Base-by-base conservation (phyloP, 2,797 vertebrate genomes). In the Tokudaia tokunoshimensis region DNA sequence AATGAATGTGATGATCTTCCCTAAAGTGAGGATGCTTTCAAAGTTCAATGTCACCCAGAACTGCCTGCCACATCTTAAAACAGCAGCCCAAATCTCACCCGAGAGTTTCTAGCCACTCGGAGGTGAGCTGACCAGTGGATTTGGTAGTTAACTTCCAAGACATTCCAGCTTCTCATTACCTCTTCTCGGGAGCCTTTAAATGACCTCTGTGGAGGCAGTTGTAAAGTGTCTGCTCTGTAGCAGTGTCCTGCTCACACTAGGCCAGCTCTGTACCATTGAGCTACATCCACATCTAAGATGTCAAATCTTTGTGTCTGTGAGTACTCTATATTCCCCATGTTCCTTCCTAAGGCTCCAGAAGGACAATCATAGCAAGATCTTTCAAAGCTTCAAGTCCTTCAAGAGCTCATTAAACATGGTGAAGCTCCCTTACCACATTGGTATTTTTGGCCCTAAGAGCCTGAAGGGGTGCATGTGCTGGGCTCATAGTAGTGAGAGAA, bases 401-500 rank as follows among this genome's bases (percentile, higher is more conserved):
- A 15, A 8, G 10, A 61, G 34, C 22, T 55, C 50, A 85, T 7
- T 47, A 37, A 17, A 34, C 41, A 61, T 29, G 1, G 0, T 2
- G n/a, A 72, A 20, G 1, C n/a, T 44, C 6, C 61, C 0, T 5
- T 11, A 7, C 19, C 15, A 13, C 2, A 4, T 34, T 12, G 22
- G 2, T 17, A 44, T 6, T 37, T 8, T 20, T 78, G n/a, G 41
- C 1, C 1, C 41, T 52, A 22, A 19, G 50, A 72, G 61, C 13
- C 34, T 31, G 74, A 76, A 37, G 37, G 3, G 24, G 10, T 47
- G 29, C 29, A 12, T 87, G 50, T 29, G 11, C 22, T 63, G 55
- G 59, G 41, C 6, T 70, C 76, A 26, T 20, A 50, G 24, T 1
- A 11, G 31, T 31, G 29, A 10, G 15, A 44, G 1, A 15, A 26